Evolutionary conservation across 2,797 vertebrate genomes (phyloP).

Genomic region (Ctenochaetus hawaiiensis): DNA sequence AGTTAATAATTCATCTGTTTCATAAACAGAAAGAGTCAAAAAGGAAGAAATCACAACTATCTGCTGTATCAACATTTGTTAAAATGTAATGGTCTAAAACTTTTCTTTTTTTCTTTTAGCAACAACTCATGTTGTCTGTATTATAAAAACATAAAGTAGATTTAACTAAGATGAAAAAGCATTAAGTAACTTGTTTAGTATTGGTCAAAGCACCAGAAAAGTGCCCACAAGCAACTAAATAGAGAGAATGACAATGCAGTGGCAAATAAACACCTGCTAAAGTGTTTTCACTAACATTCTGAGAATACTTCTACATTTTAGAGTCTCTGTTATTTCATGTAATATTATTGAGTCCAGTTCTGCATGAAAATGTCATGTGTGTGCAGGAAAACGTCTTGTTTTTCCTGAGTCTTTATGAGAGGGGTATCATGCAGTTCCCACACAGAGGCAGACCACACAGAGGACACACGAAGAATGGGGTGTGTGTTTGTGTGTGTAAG

Average conservation of each 20-base stretch:
- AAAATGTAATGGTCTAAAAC: background rate
- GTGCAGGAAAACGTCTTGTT: conserved; percentile 66
- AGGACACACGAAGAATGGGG: conserved; percentile 63
- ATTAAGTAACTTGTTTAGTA: background rate
- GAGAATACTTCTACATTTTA: conserved; percentile 12
- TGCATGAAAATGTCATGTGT: conserved; percentile 72
- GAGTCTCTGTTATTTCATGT: conserved; percentile 35
- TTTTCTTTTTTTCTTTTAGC: background rate
- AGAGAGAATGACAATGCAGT: conserved; percentile 11
- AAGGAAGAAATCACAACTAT: conserved; percentile 22
- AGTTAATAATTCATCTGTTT: conserved; percentile 17
- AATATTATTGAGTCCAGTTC: conserved; percentile 34
- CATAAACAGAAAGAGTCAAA: conserved; percentile 17
- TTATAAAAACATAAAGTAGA: background rate
- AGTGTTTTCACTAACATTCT: conserved; percentile 48
- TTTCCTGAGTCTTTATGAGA: conserved; percentile 61
- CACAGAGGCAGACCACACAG: conserved; percentile 73
- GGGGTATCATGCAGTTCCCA: conserved; percentile 77
- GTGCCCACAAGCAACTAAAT: conserved; percentile 3
- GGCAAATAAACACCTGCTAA: conserved; percentile 39
- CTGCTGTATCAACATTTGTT: background rate
- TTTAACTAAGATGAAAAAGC: conserved; percentile 9
- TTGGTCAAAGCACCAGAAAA: conserved; percentile 25
- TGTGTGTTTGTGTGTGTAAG: conserved; percentile 30
- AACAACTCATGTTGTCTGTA: background rate